Base-by-base conservation (phyloP, 2,797 vertebrate species). In the Forpus xanthops region DNA sequence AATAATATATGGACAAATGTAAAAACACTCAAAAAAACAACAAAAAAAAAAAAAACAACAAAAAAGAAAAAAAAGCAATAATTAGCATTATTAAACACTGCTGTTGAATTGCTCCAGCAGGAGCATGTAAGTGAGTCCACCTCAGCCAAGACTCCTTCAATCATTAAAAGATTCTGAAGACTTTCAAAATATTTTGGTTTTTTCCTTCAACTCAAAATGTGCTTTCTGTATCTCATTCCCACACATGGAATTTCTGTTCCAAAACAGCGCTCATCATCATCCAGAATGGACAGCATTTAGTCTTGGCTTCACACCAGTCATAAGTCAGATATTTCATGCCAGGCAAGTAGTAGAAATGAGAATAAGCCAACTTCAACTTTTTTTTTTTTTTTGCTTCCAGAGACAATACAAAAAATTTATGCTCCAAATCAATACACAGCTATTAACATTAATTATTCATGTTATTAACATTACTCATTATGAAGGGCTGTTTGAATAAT, bases 381-480 rank as follows among this genome's bases (percentile, higher is more conserved):
- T 5, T 15, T 33, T 56, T 72, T 70, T 79, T 68, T 68, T 67
- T 10, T 4, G 6, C 11, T 82, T 67, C 23, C 70, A 77, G 37
- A 33, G 42, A 78, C 15, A 78, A 72, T 28, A 37, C 7, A 84
- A 61, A 61, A 72, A 9, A 11, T 93, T 77, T 89, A 42, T 5
- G 52, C 24, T 61, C 12, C 37, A 68, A 84, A 68, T 50, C 75
- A 89, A 83, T 83, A 74, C n/a, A 45, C 3, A 56, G 14, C 8
- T 67, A 77, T 83, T 75, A 88, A 53, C 60, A 78, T 72, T 93
- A 75, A 89, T 89, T 91, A 88, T 42, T 64, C 21, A 82, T 71
- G 15, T 15, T 14, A 56, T 47, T 68, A 78, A 64, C 33, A 35
- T 81, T 66, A 42, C 7, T 82, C 35, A 55, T 55, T 82, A 73